phyloP scores from a whole-genome alignment of 1,140 invertebrate genomes.

The Euwallacea fornicatus region DNA sequence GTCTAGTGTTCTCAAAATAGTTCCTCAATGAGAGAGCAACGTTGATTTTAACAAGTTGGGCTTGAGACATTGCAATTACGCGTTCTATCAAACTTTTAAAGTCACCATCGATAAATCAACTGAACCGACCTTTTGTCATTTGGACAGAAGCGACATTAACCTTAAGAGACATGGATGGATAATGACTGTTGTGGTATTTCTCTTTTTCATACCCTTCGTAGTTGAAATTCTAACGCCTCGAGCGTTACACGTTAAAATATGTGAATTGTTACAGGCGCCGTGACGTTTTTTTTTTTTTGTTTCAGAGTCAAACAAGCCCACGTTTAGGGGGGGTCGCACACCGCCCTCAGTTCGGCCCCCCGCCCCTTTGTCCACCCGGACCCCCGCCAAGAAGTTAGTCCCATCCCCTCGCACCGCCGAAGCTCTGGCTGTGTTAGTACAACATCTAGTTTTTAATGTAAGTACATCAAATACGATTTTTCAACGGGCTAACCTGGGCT shows the following conservation, averaged over 20 bases:
- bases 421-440: slow-evolving; percentile 69
- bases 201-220: too few relatives aligned
- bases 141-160: too few relatives aligned
- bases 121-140: too few relatives aligned
- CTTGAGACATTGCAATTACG: too few relatives aligned
- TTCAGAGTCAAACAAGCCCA: slow-evolving; percentile 50
- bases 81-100: too few relatives aligned
- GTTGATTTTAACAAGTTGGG: too few relatives aligned
- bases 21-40: too few relatives aligned
- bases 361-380: slow-evolving; percentile 39
- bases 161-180: too few relatives aligned
- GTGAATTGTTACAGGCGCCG: background rate
- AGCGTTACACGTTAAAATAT: background rate
- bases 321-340: slow-evolving; percentile 49
- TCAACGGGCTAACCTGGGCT: too few relatives aligned
- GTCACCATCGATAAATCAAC: too few relatives aligned
- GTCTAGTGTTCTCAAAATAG: too few relatives aligned
- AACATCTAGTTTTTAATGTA: slow-evolving; percentile 72
- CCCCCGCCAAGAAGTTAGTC: slow-evolving; percentile 39
- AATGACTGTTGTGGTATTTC: too few relatives aligned
- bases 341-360: slow-evolving; percentile 47
- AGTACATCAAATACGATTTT: slow-evolving; percentile 46
- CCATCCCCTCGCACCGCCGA: slow-evolving; percentile 57
- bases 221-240: background rate
- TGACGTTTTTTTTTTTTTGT: slow-evolving; percentile 32